Evolutionary conservation across 2,888 invertebrate genomes (phyloP).

Genomic region (Drosophila neoperkinsi): DNA sequence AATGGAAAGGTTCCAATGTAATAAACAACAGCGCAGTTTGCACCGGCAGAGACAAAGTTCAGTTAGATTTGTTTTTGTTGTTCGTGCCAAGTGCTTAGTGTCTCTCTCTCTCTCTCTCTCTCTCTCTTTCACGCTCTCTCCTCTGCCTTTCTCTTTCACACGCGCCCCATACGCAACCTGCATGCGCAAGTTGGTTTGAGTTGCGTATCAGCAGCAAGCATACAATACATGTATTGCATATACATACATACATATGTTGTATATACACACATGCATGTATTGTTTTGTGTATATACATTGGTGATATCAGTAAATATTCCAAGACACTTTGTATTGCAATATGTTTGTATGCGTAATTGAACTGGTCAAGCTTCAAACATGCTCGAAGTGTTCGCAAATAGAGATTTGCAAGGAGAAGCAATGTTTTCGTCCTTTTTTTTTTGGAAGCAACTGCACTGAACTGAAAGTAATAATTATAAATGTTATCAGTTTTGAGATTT

Average conservation of each 20-base stretch:
- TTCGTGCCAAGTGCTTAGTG: slow-evolving; percentile 6
- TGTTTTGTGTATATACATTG: not conserved
- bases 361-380: not conserved
- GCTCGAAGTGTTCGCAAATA: not conserved
- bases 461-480: not conserved
- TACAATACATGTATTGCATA: not conserved
- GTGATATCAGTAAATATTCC: not conserved
- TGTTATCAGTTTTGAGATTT: not conserved
- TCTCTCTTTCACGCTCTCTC: not conserved
- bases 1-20: no score
- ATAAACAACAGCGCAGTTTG: slow-evolving; percentile 8
- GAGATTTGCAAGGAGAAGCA: not conserved
- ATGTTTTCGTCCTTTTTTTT: not conserved
- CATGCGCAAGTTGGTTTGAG: not conserved
- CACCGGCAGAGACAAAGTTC: slow-evolving; percentile 37
- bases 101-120: not conserved
- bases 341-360: not conserved
- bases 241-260: not conserved
- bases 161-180: not conserved
- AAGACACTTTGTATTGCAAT: not conserved
- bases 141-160: not conserved
- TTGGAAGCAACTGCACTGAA: not conserved
- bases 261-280: not conserved
- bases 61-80: slow-evolving; percentile 21
- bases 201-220: not conserved